Percentiles rank a stretch among this genome's conserved stretches.
Evolutionary conservation across 2,888 invertebrate genomes (phyloP).

Genomic region (Sipha maydis): DNA sequence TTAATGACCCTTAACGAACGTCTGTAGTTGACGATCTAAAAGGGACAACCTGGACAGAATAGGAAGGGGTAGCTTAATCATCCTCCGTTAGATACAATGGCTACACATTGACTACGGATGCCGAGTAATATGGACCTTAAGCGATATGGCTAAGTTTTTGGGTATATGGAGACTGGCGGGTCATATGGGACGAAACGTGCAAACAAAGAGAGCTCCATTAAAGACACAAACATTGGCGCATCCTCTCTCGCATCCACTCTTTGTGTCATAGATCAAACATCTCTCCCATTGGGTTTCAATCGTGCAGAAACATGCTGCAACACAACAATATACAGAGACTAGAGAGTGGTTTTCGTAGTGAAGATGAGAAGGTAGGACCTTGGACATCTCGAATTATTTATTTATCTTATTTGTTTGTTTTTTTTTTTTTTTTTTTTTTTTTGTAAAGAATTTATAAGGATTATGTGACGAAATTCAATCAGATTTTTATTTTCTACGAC

Average conservation of each 20-base stretch:
- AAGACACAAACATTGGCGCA: conserved; percentile 39
- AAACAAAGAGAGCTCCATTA: conserved; percentile 53
- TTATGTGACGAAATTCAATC: conserved; percentile 12
- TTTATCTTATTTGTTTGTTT: too few relatives aligned
- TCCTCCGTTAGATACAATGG: conserved; percentile 32
- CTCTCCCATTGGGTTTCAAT: conserved; percentile 45
- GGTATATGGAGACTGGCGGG: not conserved
- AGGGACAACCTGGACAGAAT: conserved; percentile 24
- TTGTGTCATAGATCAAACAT: conserved; percentile 18
- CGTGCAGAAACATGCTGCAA: conserved; percentile 1
- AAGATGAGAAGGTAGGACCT: not conserved
- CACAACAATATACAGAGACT: not conserved
- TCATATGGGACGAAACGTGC: not conserved
- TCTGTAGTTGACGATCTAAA: conserved; percentile 56
- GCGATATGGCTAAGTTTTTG: conserved; percentile 30
- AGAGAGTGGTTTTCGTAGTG: not conserved
- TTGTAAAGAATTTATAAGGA: not conserved
- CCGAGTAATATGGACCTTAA: conserved; percentile 11
- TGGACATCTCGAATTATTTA: not conserved
- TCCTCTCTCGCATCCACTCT: not conserved
- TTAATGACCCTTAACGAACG: conserved; percentile 62
- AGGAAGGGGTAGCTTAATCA: conserved; percentile 47
- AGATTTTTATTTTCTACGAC: conserved; percentile 8
- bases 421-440: too few relatives aligned
- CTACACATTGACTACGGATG: conserved; percentile 26